Base-by-base conservation (phyloP, 2,113 vertebrate genomes). In the Labeo catla region DNA sequence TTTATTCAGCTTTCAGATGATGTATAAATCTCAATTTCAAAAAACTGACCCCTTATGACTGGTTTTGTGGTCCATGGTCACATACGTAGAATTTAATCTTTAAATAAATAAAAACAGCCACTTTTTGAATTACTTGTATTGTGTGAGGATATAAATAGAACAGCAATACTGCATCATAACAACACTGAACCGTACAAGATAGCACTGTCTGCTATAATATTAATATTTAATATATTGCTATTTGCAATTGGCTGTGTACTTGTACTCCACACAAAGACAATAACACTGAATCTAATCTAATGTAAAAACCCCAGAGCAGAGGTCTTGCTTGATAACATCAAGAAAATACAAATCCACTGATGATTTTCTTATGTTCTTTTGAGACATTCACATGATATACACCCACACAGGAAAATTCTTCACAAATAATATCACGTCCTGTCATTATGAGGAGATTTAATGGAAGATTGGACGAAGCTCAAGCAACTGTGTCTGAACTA, bases 361-460 rank as follows among this genome's bases (percentile, higher is more conserved):
- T 21, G 34, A 39, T 43, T 59, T 79, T 43, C 50, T 36, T 16
- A 12, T 54, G 23, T 19, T 36, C 16, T 73, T 59, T 57, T 59
- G 28, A 78, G 34, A n/a, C 76, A 43, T 63, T 63, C 11, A 63
- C 36, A 63, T 63, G 10, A 21, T 45, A 73, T 72, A 59, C 19
- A 80, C 19, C 11, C 76, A 59, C 76, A 43, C 34, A 59, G 19
- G 52, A 16, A 59, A 45, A 63, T 80, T 47, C 11, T 63, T 47
- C 2, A 45, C 19, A 63, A 47, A 80, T 63, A 23, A 80, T 80
- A 45, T 80, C 39, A 45, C 10, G 3, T 80, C 21, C 78, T 80
- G 36, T 80, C 21, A 80, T 80, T 80, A 79, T n/a, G n/a, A 63
- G 8, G n/a, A 80, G 36, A 47, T 23, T 80, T 80, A 80, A 80